Percentiles rank a stretch among this genome's conserved stretches.
Conservation (phyloP, 2,888 invertebrate genomes). For the Melinaea menophilus region DNA sequence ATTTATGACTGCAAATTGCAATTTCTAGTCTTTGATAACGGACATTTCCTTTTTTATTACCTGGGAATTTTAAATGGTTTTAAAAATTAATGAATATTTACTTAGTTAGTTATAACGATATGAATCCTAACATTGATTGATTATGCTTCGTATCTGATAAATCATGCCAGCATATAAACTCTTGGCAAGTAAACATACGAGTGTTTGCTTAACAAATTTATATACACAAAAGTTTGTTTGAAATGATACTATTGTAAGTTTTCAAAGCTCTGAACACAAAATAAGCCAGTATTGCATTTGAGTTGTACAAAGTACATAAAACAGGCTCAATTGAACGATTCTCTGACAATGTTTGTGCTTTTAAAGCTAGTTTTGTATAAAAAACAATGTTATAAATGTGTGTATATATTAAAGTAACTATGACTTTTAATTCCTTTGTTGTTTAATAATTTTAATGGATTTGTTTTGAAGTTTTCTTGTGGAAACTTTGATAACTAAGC, state of each 20-base stretch:
- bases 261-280: conserved; percentile 47
- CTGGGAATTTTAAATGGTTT: background rate
- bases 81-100: background rate
- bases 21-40: too few relatives aligned
- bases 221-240: conserved; percentile 15
- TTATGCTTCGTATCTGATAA: conserved; percentile 5
- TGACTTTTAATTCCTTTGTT: background rate
- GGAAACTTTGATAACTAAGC: background rate
- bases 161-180: conserved; percentile 7
- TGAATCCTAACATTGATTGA: background rate
- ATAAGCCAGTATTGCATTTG: conserved; percentile 48
- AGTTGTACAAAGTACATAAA: conserved; percentile 34
- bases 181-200: conserved; percentile 9
- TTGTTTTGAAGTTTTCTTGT: background rate
- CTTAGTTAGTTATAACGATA: too few relatives aligned
- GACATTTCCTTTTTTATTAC: too few relatives aligned
- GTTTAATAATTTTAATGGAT: background rate
- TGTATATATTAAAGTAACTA: too few relatives aligned
- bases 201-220: conserved; percentile 9
- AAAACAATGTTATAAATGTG: background rate
- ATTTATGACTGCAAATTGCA: too few relatives aligned
- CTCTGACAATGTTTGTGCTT: conserved; percentile 27
- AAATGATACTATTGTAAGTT: conserved; percentile 32
- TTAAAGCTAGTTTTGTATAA: conserved; percentile 16
- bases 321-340: conserved; percentile 16